These are phyloP conservation scores for Brachypalpus laphriformis DNA, from an alignment of 2,888 invertebrate species.

Conservation along the genomic window DNA sequence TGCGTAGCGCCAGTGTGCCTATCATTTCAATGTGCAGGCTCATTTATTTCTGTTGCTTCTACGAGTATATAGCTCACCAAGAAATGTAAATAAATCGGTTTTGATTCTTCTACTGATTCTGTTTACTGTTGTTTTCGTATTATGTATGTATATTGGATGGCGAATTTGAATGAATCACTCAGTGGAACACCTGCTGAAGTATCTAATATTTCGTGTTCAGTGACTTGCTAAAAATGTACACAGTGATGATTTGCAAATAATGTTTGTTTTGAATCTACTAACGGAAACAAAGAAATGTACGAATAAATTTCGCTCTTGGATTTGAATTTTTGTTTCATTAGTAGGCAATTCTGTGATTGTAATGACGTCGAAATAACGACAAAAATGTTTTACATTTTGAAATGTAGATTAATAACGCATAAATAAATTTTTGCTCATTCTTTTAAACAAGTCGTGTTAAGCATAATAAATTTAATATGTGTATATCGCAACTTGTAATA, in stretches of 20 bases:
- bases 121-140: background rate
- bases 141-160: background rate
- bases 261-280: background rate
- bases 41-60: background rate
- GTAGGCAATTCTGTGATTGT: background rate
- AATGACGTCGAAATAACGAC: background rate
- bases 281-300: background rate
- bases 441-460: background rate
- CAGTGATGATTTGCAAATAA: background rate
- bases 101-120: background rate
- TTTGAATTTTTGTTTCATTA: background rate
- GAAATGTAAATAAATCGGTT: background rate
- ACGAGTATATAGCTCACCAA: background rate
- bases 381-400: background rate
- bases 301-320: background rate
- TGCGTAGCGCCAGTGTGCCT: too few relatives aligned
- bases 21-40: background rate
- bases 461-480: background rate
- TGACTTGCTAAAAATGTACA: background rate
- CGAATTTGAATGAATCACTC: background rate
- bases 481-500: background rate
- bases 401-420: background rate
- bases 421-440: background rate
- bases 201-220: background rate
- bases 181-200: background rate